These are phyloP conservation scores for Cryptoprocta ferox DNA, from an alignment of 2,797 vertebrate species.

Conservation along the genomic window DNA sequence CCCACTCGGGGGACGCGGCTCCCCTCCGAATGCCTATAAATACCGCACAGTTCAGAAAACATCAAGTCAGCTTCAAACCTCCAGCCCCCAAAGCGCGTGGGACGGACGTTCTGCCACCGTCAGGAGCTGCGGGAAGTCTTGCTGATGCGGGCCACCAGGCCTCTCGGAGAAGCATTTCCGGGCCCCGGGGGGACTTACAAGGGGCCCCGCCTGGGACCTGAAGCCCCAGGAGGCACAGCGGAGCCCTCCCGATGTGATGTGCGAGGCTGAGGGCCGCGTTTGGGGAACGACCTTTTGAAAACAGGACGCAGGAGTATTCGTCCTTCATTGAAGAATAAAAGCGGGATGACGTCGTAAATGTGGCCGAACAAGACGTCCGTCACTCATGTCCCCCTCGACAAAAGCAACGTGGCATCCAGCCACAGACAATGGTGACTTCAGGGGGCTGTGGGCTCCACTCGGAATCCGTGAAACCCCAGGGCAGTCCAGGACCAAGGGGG, in stretches of 20 bases:
- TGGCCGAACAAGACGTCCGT: neutral
- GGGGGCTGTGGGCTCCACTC: neutral
- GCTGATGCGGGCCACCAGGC: too few relatives aligned
- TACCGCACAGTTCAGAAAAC: neutral
- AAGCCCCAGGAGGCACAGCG: neutral
- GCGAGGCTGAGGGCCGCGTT: neutral
- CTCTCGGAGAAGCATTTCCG: too few relatives aligned
- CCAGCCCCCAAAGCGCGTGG: neutral
- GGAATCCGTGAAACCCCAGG: neutral
- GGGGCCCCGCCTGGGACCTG: neutral
- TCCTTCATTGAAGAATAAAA: neutral
- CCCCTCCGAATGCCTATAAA: neutral
- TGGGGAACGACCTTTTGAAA: neutral
- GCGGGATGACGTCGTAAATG: neutral
- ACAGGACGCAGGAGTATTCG: neutral
- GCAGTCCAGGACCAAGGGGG: neutral
- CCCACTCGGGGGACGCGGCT: neutral
- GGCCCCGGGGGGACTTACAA: accelerated
- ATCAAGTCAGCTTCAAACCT: neutral
- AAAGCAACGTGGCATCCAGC: neutral
- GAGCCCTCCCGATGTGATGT: neutral
- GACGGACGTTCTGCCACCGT: neutral
- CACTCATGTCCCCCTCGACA: accelerated
- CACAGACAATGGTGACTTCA: neutral
- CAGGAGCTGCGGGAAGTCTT: too few relatives aligned